Conservation (phyloP, 2,888 invertebrate genomes). For the Lycophotia porphyrea region DNA sequence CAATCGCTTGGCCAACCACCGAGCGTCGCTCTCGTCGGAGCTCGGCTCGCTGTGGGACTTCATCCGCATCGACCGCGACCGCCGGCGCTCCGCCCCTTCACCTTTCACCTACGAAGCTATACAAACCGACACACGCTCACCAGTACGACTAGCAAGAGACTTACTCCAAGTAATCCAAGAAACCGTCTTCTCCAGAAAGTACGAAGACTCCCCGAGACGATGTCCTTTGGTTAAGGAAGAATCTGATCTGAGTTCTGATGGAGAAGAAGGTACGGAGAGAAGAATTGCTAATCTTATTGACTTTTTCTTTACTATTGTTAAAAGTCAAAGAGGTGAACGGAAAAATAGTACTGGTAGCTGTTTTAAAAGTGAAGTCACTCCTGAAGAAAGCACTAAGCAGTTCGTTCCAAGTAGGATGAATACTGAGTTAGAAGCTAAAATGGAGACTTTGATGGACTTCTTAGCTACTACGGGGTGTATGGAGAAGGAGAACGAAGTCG, state of each 20-base stretch:
- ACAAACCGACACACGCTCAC: constrained; percentile 78
- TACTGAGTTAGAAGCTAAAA: constrained; percentile 86
- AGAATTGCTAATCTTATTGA: constrained; percentile 87
- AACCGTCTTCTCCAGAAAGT: constrained; percentile 82
- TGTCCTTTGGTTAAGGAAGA: constrained; percentile 87
- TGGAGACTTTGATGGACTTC: constrained; percentile 88
- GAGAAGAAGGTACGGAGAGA: constrained; percentile 83
- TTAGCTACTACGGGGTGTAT: constrained; percentile 86
- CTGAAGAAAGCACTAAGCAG: constrained; percentile 75
- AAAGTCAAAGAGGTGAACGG: constrained; percentile 85
- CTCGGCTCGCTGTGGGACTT: constrained; percentile 88
- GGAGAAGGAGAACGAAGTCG: constrained; percentile 77
- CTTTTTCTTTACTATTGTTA: constrained; percentile 88
- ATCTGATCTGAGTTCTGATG: constrained; percentile 84
- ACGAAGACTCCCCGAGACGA: constrained; percentile 79
- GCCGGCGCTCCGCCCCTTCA: constrained; percentile 82
- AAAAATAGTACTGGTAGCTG: constrained; percentile 86
- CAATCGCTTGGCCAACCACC: constrained; percentile 83
- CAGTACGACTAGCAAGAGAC: constrained; percentile 84
- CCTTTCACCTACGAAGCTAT: constrained; percentile 78
- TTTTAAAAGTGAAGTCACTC: constrained; percentile 84
- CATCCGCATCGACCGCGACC: constrained; percentile 80
- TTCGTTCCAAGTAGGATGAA: constrained; percentile 80
- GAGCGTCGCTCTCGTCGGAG: constrained; percentile 85
- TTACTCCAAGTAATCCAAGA: constrained; percentile 87